Evolutionary conservation across 37 sponge, comb jelly and placozoan genomes (phyloP).

Genomic region (Halisarca cf. caerulea): DNA sequence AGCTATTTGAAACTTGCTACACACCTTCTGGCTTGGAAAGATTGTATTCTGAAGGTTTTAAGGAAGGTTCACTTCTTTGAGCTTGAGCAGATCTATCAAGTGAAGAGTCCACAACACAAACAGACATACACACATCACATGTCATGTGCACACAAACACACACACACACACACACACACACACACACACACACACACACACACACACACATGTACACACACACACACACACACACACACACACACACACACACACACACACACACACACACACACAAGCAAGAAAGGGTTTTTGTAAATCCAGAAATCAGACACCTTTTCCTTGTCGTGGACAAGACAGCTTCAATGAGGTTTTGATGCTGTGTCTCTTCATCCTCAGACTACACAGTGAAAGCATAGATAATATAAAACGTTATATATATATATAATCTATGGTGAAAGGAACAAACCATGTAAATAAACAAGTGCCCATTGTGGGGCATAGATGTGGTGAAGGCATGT

Average conservation of each 20-base stretch:
- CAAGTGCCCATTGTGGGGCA: too few relatives aligned
- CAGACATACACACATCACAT: neutral
- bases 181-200: neutral
- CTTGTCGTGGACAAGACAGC: neutral
- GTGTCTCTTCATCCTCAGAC: neutral
- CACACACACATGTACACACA: neutral
- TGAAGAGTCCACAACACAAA: neutral
- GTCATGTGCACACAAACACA: neutral
- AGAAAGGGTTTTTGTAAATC: neutral
- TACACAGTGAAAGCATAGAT: too few relatives aligned
- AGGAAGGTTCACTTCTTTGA: neutral
- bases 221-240: too few relatives aligned
- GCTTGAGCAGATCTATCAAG: too few relatives aligned
- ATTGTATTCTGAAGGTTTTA: neutral
- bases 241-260: neutral
- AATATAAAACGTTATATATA: too few relatives aligned
- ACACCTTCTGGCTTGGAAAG: slow-evolving; percentile 9
- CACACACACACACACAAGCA: too few relatives aligned
- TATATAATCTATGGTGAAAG: too few relatives aligned
- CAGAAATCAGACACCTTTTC: too few relatives aligned
- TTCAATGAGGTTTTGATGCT: slow-evolving; percentile 15
- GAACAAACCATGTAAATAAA: too few relatives aligned
- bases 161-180: slow-evolving; percentile 13
- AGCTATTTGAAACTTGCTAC: neutral
- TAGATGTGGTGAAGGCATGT: too few relatives aligned